Base-by-base conservation (phyloP, 1,140 invertebrate species). In the Dendrolimus kikuchii region DNA sequence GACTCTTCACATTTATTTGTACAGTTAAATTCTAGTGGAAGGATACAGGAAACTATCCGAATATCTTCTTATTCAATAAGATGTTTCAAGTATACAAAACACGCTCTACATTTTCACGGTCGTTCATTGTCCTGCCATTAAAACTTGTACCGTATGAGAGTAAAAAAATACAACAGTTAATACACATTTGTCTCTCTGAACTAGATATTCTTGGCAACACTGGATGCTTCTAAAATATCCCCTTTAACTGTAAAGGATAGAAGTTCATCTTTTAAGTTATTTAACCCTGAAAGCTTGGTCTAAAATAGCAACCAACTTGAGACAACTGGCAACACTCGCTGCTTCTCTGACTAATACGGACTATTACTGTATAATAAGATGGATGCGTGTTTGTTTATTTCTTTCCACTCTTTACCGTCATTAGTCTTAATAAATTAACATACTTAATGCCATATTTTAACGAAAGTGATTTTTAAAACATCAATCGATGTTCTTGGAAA, bases 211-310 rank as follows among this genome's bases (percentile, higher is more conserved):
- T 49, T 50, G 51, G 61, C 62, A 64, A 65, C 64, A 69, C 55
- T 68, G 66, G 65, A 63, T 49, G 51, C 42, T 59, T 67, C 64
- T 71, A 71, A 74, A 71, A 71, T 67, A 66, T 65, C 62, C 54
- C 48, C 53, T 55, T 52, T 36, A 50, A 36, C 44, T 43, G 49
- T 62, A 70, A 66, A 73, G 65, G 69, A 71, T 66, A 66, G 60
- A 55, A 62, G 55, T 58, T 60, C 64, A 57, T 60, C 64, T 71
- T n/a, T 66, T 59, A 66, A 77, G 71, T 77, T 77, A 74, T 77
- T 77, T 77, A 74, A 77, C 74, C 74, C 71, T 77, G 71, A 77
- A 74, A 73, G 60, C 62, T 59, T 57, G 60, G 67, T 55, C 64
- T 53, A 50, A 72, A 77, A 77, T 74, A 77, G 67, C 57, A 48